phyloP scores from a whole-genome alignment of 2,888 invertebrate species.

The Uloborus plumipes region DNA sequence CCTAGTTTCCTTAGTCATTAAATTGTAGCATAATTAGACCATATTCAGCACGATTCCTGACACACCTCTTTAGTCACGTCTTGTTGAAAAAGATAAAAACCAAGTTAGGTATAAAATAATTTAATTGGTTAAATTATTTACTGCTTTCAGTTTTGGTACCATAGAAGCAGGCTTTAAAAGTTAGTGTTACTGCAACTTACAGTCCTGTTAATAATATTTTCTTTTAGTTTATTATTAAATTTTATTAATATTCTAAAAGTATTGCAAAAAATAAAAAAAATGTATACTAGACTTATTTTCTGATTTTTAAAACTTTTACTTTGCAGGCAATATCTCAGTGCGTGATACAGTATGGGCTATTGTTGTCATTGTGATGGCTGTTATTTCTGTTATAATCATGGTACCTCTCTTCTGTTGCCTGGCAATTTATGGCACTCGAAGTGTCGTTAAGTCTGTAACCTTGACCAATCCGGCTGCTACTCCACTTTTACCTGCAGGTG shows the following conservation, averaged over 20 bases:
- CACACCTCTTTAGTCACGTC: no score
- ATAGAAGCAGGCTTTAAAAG: no score
- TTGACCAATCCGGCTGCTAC: conserved; percentile 36
- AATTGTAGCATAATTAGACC: no score
- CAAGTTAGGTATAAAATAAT: no score
- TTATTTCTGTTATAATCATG: conserved; percentile 24
- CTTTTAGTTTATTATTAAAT: not conserved
- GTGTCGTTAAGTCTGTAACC: conserved; percentile 30
- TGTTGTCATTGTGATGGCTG: conserved; percentile 39
- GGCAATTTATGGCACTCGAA: conserved; percentile 45
- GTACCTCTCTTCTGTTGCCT: conserved; percentile 44
- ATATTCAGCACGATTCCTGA: no score
- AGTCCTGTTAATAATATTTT: not conserved
- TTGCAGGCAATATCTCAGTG: conserved; percentile 51
- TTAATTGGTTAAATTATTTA: no score
- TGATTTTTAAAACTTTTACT: no score
- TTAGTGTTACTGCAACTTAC: no score
- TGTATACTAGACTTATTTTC: conserved; percentile 7
- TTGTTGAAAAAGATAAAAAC: no score
- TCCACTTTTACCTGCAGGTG: conserved; percentile 25
- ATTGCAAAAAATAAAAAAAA: no score
- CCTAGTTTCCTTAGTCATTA: no score
- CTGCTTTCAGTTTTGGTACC: no score
- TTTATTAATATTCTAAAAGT: not conserved
- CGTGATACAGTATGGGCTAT: conserved; percentile 48